These are phyloP conservation scores for Hyles euphorbiae DNA, from an alignment of 1,140 invertebrate genomes.

Conservation along the genomic window DNA sequence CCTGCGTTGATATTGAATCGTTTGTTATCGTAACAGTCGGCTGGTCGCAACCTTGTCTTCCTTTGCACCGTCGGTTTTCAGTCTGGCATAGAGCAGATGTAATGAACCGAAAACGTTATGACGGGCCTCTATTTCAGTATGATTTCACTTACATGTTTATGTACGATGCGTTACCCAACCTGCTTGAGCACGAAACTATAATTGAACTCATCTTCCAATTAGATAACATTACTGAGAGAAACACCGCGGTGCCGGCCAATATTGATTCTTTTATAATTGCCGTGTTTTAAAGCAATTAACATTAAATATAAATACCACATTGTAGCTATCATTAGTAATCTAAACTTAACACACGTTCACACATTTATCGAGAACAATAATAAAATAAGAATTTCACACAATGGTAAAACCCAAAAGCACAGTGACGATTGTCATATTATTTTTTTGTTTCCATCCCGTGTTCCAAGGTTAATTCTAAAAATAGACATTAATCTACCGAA, in stretches of 20 bases:
- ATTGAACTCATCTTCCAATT: constrained; percentile 39
- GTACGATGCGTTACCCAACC: background rate
- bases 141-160: constrained; percentile 55
- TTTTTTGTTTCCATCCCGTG: too few relatives aligned
- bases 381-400: too few relatives aligned
- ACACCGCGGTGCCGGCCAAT: constrained; percentile 7
- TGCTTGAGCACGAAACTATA: constrained; percentile 43
- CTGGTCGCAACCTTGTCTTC: constrained; percentile 58
- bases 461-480: too few relatives aligned
- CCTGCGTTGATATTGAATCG: constrained; percentile 49
- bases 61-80: constrained; percentile 52
- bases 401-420: too few relatives aligned
- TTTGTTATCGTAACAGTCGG: constrained; percentile 53
- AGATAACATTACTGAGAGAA: constrained; percentile 36
- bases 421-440: too few relatives aligned
- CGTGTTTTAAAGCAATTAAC: background rate
- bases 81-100: constrained; percentile 52
- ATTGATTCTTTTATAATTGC: constrained; percentile 1
- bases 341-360: background rate
- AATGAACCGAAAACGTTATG: constrained; percentile 61
- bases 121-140: constrained; percentile 44
- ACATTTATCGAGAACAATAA: background rate
- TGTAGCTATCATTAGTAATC: too few relatives aligned
- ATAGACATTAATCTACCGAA: too few relatives aligned
- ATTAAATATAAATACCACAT: too few relatives aligned